Conservation (phyloP, 2,888 invertebrate species). For the Romanomermis culicivorax region DNA sequence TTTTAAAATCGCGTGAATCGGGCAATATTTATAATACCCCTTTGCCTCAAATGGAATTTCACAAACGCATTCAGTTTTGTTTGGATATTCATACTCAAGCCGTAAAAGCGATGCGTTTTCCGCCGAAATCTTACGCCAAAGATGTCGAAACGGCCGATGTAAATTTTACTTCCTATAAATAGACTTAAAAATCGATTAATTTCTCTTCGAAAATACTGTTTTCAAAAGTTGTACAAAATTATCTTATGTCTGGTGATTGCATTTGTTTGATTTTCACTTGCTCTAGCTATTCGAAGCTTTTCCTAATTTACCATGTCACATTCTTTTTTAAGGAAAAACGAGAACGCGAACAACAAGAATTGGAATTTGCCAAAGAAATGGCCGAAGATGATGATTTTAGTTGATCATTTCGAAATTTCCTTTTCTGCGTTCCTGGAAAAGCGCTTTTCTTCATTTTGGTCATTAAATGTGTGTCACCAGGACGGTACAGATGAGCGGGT, state of each 20-base stretch:
- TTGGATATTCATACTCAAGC: constrained; percentile 93
- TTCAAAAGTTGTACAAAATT: no score
- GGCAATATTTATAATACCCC: constrained; percentile 87
- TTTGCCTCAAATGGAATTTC: constrained; percentile 26
- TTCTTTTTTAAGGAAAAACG: constrained; percentile 10
- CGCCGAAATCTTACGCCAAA: constrained; percentile 92
- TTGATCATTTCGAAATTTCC: background rate
- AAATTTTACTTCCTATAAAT: background rate
- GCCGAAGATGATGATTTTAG: constrained; percentile 9
- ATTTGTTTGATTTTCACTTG: no score
- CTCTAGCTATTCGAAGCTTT: no score
- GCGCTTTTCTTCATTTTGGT: no score
- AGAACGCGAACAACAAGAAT: constrained; percentile 37
- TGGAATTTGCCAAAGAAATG: constrained; percentile 76
- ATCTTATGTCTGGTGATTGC: no score
- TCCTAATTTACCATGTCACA: no score
- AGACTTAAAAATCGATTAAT: constrained; percentile 3
- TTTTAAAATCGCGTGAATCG: constrained; percentile 90
- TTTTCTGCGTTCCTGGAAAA: constrained; percentile 45
- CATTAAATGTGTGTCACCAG: no score
- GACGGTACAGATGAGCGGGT: no score
- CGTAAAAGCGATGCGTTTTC: constrained; percentile 93
- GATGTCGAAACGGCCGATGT: constrained; percentile 49
- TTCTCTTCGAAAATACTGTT: no score
- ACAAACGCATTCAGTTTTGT: constrained; percentile 88